These are phyloP conservation scores for Cybosia mesomella DNA, from an alignment of 2,888 invertebrate species.

Conservation along the genomic window DNA sequence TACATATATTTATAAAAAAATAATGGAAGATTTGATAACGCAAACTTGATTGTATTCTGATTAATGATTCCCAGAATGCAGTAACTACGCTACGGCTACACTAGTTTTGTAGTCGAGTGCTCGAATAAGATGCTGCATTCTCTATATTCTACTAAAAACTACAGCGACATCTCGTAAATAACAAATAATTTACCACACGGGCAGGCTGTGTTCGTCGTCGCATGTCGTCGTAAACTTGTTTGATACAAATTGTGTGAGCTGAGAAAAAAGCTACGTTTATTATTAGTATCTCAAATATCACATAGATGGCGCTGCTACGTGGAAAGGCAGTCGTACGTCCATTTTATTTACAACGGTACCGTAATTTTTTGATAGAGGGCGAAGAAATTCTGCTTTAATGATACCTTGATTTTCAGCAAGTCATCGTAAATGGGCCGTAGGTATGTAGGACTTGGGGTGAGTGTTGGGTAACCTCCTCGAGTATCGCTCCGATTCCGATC, in stretches of 20 bases:
- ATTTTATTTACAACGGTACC: not conserved
- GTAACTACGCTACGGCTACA: too few species aligned
- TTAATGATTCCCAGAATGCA: too few species aligned
- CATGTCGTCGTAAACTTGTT: not conserved
- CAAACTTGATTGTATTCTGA: too few species aligned
- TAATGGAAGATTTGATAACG: too few species aligned
- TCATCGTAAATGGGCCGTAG: too few species aligned
- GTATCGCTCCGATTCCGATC: too few species aligned
- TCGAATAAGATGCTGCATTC: not conserved
- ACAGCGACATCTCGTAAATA: slow-evolving; percentile 3
- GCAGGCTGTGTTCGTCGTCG: not conserved
- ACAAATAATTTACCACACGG: not conserved
- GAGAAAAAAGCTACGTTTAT: not conserved
- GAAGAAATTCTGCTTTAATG: not conserved
- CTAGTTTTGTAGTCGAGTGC: too few species aligned
- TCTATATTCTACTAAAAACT: not conserved
- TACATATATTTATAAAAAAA: too few species aligned
- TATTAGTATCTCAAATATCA: not conserved
- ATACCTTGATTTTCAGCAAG: too few species aligned
- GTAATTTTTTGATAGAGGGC: not conserved
- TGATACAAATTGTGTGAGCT: not conserved
- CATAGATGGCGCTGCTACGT: slow-evolving; percentile 15
- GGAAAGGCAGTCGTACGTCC: not conserved
- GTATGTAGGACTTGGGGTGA: too few species aligned
- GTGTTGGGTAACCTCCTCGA: too few species aligned